Conservation (phyloP, 2,888 invertebrate species). For the Acanthosoma haemorrhoidale region DNA sequence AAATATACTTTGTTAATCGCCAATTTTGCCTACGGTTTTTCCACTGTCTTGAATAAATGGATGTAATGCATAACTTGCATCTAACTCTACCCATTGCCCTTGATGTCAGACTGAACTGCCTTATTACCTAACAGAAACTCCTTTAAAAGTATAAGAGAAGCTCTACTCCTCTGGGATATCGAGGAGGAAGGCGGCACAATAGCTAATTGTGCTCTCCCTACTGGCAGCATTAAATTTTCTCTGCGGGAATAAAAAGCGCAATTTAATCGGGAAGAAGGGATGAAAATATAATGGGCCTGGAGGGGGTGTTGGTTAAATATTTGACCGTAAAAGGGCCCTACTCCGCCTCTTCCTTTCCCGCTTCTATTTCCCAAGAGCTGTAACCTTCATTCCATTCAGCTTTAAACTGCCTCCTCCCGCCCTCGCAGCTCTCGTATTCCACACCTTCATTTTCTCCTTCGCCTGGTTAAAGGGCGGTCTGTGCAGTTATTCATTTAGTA, state of each 20-base stretch:
- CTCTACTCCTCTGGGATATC: too few relatives aligned
- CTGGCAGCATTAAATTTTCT: conserved; percentile 20
- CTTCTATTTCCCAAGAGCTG: conserved; percentile 25
- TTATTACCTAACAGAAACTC: too few relatives aligned
- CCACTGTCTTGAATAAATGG: too few relatives aligned
- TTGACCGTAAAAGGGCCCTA: conserved; percentile 19
- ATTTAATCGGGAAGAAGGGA: conserved; percentile 25
- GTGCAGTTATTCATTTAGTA: neutral
- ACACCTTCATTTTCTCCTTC: neutral
- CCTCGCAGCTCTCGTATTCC: too few relatives aligned
- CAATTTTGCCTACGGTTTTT: too few relatives aligned
- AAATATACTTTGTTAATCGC: too few relatives aligned
- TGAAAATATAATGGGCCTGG: conserved; percentile 23
- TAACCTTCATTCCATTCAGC: conserved; percentile 14
- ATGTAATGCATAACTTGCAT: too few relatives aligned
- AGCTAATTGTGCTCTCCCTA: conserved; percentile 6
- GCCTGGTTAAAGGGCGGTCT: neutral
- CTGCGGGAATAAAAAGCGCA: conserved; percentile 23
- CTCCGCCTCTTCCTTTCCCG: neutral
- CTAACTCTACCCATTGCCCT: too few relatives aligned
- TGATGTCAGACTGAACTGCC: too few relatives aligned
- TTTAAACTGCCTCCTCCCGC: neutral
- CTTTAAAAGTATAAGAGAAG: too few relatives aligned
- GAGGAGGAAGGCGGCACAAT: neutral
- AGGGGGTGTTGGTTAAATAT: conserved; percentile 23